Conservation (phyloP, 37 sponge, comb jelly and placozoan species). For the Lycopodina hypogea region DNA sequence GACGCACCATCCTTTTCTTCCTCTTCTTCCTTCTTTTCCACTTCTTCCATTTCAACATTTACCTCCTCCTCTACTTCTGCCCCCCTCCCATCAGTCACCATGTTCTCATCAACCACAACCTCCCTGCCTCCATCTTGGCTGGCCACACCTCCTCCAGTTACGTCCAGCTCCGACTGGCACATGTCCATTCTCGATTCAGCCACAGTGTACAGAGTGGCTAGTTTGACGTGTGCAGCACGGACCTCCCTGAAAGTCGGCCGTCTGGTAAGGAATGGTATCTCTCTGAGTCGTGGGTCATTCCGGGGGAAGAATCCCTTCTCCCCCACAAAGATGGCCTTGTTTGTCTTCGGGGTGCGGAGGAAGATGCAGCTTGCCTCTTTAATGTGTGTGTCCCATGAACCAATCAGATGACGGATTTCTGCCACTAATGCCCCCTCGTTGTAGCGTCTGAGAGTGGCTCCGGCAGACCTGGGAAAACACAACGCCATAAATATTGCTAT, state of each 20-base stretch:
- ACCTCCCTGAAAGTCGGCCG: constrained; percentile 90
- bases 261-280: constrained; percentile 78
- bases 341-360: constrained; percentile 63
- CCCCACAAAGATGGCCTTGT: constrained; percentile 20
- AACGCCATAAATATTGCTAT: too few relatives aligned
- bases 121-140: background rate
- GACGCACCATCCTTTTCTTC: background rate
- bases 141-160: background rate
- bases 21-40: background rate
- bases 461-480: constrained; percentile 51
- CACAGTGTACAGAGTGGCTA: constrained; percentile 46
- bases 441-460: constrained; percentile 71
- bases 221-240: constrained; percentile 45
- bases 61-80: background rate
- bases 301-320: constrained; percentile 22
- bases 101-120: background rate
- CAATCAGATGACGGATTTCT: constrained; percentile 70
- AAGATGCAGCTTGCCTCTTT: constrained; percentile 53
- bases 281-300: constrained; percentile 58
- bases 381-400: constrained; percentile 56
- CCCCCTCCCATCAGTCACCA: background rate
- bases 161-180: background rate
- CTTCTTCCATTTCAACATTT: background rate
- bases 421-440: constrained; percentile 73
- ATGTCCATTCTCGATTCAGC: too few relatives aligned